Conservation (phyloP, 2,888 invertebrate species). For the Protonemura montana region DNA sequence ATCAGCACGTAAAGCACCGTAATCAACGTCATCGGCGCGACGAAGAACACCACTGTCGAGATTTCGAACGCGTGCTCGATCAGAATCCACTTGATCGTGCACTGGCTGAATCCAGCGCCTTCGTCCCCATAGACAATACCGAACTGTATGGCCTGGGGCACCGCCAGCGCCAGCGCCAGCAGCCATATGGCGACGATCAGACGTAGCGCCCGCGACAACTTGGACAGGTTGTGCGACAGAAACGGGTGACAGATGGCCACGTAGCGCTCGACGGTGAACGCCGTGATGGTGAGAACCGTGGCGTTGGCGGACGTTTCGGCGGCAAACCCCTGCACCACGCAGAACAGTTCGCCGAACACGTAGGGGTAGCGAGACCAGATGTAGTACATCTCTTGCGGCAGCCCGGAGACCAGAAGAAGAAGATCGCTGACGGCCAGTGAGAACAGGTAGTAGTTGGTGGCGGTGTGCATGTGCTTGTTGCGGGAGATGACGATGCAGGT, state of each 20-base stretch:
- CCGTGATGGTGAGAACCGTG: conserved; percentile 57
- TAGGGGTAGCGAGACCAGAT: conserved; percentile 81
- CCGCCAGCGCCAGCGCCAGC: conserved; percentile 74
- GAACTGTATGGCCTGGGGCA: conserved; percentile 83
- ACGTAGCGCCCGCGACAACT: conserved; percentile 80
- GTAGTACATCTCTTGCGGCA: conserved; percentile 80
- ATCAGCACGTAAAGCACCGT: conserved; percentile 66
- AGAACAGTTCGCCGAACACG: conserved; percentile 72
- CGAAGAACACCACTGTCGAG: conserved; percentile 69
- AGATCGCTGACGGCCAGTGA: conserved; percentile 81
- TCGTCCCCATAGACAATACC: conserved; percentile 65
- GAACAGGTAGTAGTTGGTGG: conserved; percentile 84
- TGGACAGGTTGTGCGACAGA: conserved; percentile 82
- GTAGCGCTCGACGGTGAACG: conserved; percentile 73
- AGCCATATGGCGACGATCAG: conserved; percentile 79
- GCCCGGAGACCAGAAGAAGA: conserved; percentile 74
- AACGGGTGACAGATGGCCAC: conserved; percentile 74
- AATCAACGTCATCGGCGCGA: conserved; percentile 69
- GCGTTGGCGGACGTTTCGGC: conserved; percentile 67
- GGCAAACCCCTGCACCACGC: conserved; percentile 63
- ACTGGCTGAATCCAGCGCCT: conserved; percentile 55
- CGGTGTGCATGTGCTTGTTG: conserved; percentile 83
- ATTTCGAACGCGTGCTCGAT: conserved; percentile 65
- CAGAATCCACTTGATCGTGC: conserved; percentile 61
- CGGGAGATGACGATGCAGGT: conserved; percentile 80